Percentiles rank a stretch among this genome's conserved stretches.
Conservation (phyloP, 2,888 invertebrate species). For the Nesidiocoris tenuis region DNA sequence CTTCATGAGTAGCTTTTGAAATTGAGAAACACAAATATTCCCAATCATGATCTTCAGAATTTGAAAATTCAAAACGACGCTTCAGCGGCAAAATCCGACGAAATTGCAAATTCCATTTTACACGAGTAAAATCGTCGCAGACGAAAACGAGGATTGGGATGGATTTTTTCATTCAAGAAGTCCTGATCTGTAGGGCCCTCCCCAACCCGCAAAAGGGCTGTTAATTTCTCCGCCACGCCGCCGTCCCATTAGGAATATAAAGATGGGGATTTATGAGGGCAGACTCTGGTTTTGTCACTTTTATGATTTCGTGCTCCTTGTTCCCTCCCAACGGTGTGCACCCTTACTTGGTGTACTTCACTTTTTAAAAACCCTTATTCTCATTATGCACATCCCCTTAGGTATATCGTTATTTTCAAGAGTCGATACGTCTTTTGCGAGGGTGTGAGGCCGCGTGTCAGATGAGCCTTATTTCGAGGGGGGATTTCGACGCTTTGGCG, state of each 20-base stretch:
- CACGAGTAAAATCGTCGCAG: too few relatives aligned
- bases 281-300: slow-evolving; percentile 20
- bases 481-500: background rate
- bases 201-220: slow-evolving; percentile 14
- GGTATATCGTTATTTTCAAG: background rate
- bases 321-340: background rate
- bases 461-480: background rate
- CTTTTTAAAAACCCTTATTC: background rate
- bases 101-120: too few relatives aligned
- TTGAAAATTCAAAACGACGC: too few relatives aligned
- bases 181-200: background rate
- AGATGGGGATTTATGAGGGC: slow-evolving; percentile 24
- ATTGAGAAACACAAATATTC: too few relatives aligned
- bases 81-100: too few relatives aligned
- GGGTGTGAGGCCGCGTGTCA: background rate
- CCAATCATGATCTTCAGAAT: too few relatives aligned
- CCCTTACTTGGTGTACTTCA: background rate
- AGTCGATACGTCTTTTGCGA: background rate
- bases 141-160: background rate
- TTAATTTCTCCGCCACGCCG: slow-evolving; percentile 11
- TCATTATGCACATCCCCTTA: background rate
- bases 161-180: background rate
- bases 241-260: slow-evolving; percentile 22
- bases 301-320: slow-evolving; percentile 13
- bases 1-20: too few relatives aligned